phyloP scores from a whole-genome alignment of 1,140 invertebrate genomes.

The Apis cerana region DNA sequence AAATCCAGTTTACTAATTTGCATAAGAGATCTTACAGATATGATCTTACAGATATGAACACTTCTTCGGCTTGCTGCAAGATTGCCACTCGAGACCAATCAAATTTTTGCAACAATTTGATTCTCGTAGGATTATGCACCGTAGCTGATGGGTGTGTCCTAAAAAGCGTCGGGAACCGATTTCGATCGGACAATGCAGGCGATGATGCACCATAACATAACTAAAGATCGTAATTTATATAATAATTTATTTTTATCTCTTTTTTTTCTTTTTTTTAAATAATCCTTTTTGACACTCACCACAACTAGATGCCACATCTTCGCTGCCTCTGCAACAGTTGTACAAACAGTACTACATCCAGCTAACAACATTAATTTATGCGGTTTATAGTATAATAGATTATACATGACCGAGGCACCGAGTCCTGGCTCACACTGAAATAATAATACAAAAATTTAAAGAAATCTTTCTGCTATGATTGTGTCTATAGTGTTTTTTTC shows the following conservation, averaged over 20 bases:
- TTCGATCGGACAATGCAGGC: conserved; percentile 98
- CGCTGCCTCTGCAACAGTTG: conserved; percentile 98
- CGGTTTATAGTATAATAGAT: conserved; percentile 97
- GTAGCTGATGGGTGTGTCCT: conserved; percentile 99
- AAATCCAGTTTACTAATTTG: background rate
- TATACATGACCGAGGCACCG: conserved; percentile 98
- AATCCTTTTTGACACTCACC: conserved; percentile 84
- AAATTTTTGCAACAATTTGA: conserved; percentile 98
- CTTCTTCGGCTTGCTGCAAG: conserved; percentile 98
- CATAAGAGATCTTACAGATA: no score
- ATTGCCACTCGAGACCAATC: conserved; percentile 98
- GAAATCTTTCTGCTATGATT: no score
- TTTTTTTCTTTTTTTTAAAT: background rate
- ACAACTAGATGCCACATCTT: conserved; percentile 99
- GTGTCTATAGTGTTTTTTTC: background rate
- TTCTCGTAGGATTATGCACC: conserved; percentile 98
- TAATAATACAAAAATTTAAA: conserved; percentile 19
- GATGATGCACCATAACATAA: conserved; percentile 99
- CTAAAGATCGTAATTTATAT: conserved; percentile 81
- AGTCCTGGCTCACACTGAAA: conserved; percentile 98
- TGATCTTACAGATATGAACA: conserved; percentile 95
- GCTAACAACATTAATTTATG: conserved; percentile 97
- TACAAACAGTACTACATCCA: conserved; percentile 99
- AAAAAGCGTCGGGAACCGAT: conserved; percentile 98
- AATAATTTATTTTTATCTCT: background rate